Evolutionary conservation across 23 tunicate genomes (phyloP), one percentile per base, ranked within the genome.

Genomic region (Diplosoma virens): DNA sequence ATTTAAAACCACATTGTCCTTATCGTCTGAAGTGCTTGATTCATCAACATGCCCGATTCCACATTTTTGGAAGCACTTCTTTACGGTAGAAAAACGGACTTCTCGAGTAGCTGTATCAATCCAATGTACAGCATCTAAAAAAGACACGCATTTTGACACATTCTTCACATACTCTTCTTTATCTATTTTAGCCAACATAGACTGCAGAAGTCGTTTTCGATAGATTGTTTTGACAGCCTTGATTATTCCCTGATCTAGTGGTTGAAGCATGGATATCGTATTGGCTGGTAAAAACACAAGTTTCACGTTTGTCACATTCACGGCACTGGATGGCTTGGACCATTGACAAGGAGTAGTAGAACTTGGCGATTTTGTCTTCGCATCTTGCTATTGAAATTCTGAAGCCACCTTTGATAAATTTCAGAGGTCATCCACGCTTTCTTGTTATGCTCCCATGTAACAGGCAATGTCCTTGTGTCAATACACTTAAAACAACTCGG

Each of bases 301-400:
- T 58, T 58, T 58, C 27, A 58, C 66, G 18, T 58, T 58, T 58
- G 50, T 7, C 14, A 41, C 50, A 41, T 41, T 41, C 50, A 41
- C 50, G 50, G 11, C 50, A 9, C 14, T 41, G 14, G 50, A 41
- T 41, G 14, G 63, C 63, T 56, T 56, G 63, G 63, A 56, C 25
- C 63, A 65, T 65, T 65, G 37, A 24, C 47, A 17, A 65, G 71
- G 47, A 65, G 71, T 31, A 65, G 66, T n/a, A n/a, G n/a, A n/a
- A n/a, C n/a, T n/a, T n/a, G n/a, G n/a, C n/a, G n/a, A n/a, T 65
- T 65, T 65, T 65, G 71, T 26, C 71, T 65, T 65, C 71, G 46
- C 71, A 65, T 65, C 71, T 65, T 65, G 16, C 41, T 65, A 30
- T 65, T 45, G 41, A 65, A n/a, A n/a, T n/a, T n/a, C n/a, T n/a